Evolutionary conservation across 1,140 invertebrate species (phyloP), one percentile per base, ranked within the genome.

Genomic region (Bombus pascuorum): DNA sequence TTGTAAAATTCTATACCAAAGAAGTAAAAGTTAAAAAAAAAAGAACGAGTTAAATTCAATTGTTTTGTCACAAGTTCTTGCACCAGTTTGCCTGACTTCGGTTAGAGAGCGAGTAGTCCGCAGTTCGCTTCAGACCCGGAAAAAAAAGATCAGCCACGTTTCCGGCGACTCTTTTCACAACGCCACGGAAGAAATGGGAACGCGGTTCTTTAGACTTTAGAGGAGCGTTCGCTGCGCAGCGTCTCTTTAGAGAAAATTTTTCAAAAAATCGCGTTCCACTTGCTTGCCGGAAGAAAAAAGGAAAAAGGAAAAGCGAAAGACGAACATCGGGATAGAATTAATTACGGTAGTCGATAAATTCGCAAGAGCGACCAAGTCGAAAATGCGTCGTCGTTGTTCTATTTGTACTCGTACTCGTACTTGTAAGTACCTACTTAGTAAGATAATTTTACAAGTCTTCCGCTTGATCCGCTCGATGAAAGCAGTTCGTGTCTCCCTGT

Each of bases 191-290:
- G 68, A 79, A 68, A 47, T 47, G 59, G n/a, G 62, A 78, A 79
- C 59, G 39, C 77, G 42, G 39, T 47, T 68, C 77, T 79, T 79
- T 47, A 3, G 39, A 79, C 77, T 68, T 79, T 47, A 0, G 39
- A 79, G 77, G n/a, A 39, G 13, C 28, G 75, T 77, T 77, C 6
- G 25, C 34, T 1, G 34, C 75, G 75, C 75, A 77, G 37, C 75
- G 53, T 57, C 57, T 77, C 57, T 47, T 47, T 62, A 39, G 5
- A 42, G 75, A 22, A n/a, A n/a, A n/a, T 62, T 77, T 77, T 32
- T 28, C 39, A 77, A 62, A 34, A 62, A 77, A 62, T 18, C 59
- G 12, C 72, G 25, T 18, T 42, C 15, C 28, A 77, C 62, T 76
- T 12, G 22, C 37, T 39, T 4, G 37, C 15, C 53, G 22, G 18